Conservation (phyloP, 1,140 invertebrate genomes). For the Aleiodes sp. region DNA sequence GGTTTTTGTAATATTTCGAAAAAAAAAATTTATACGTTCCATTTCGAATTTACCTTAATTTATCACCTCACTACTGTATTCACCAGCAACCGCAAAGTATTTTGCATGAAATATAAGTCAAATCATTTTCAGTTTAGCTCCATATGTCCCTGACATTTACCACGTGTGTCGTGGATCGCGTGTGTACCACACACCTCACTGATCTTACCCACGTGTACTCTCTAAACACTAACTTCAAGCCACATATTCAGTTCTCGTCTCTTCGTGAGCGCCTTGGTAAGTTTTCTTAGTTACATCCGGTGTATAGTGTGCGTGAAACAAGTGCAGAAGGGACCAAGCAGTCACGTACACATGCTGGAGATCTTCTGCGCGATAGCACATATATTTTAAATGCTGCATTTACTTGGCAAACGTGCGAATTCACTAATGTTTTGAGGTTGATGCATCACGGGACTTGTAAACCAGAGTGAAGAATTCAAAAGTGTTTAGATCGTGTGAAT, state of each 20-base stretch:
- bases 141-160: not conserved
- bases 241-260: not conserved
- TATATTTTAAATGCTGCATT: slow-evolving; percentile 8
- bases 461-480: too few species aligned
- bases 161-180: not conserved
- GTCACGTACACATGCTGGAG: not conserved
- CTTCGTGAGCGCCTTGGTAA: not conserved
- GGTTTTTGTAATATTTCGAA: too few species aligned
- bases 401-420: not conserved
- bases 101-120: too few species aligned
- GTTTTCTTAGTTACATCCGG: too few species aligned
- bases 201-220: not conserved
- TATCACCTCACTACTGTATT: too few species aligned
- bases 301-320: not conserved
- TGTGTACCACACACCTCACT: too few species aligned
- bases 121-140: too few species aligned
- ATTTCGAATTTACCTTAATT: too few species aligned
- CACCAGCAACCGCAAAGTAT: too few species aligned
- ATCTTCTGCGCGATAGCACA: not conserved
- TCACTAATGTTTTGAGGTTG: not conserved
- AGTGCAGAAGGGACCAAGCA: not conserved
- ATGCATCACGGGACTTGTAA: not conserved
- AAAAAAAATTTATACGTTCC: too few species aligned
- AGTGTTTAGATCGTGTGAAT: too few species aligned
- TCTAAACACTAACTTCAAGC: not conserved